These are phyloP conservation scores for Drosophila pseudotakahashii DNA, from an alignment of 2,888 invertebrate species.

Conservation along the genomic window DNA sequence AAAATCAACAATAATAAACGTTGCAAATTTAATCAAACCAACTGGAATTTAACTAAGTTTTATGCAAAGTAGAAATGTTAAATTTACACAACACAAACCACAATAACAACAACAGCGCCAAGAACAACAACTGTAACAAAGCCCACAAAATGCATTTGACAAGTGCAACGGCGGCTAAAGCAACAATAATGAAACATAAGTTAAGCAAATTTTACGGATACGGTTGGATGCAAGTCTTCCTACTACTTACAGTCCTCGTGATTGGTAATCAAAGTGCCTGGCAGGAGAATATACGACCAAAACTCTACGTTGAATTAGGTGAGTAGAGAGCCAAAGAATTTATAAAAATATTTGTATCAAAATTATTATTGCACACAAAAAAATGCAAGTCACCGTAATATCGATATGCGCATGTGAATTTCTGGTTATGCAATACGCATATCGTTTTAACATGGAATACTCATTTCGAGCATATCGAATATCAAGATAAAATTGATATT, in stretches of 20 bases:
- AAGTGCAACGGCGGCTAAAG: constrained; percentile 39
- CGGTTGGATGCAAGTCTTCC: constrained; percentile 81
- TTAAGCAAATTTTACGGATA: constrained; percentile 46
- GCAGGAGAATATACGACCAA: constrained; percentile 96
- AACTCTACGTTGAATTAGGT: constrained; percentile 97
- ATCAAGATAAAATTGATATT: too few relatives aligned
- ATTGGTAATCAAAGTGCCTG: constrained; percentile 87
- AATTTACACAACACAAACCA: constrained; percentile 53
- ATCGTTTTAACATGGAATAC: too few relatives aligned
- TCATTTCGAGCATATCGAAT: too few relatives aligned
- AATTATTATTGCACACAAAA: too few relatives aligned
- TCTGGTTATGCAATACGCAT: too few relatives aligned
- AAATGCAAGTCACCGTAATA: too few relatives aligned
- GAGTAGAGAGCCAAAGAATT: constrained; percentile 85
- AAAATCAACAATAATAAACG: constrained; percentile 51
- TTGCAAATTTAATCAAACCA: constrained; percentile 39
- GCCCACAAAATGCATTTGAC: constrained; percentile 48
- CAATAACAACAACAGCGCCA: constrained; percentile 31
- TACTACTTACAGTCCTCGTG: constrained; percentile 83
- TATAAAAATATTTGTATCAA: neutral
- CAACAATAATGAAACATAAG: constrained; percentile 59
- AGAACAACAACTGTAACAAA: constrained; percentile 31
- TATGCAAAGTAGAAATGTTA: constrained; percentile 71
- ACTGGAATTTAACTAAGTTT: constrained; percentile 52
- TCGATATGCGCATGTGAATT: too few relatives aligned